Evolutionary conservation across 2,888 invertebrate species (phyloP), one percentile per base, ranked within the genome.

Genomic region (Paralinhomoeus sp.): DNA sequence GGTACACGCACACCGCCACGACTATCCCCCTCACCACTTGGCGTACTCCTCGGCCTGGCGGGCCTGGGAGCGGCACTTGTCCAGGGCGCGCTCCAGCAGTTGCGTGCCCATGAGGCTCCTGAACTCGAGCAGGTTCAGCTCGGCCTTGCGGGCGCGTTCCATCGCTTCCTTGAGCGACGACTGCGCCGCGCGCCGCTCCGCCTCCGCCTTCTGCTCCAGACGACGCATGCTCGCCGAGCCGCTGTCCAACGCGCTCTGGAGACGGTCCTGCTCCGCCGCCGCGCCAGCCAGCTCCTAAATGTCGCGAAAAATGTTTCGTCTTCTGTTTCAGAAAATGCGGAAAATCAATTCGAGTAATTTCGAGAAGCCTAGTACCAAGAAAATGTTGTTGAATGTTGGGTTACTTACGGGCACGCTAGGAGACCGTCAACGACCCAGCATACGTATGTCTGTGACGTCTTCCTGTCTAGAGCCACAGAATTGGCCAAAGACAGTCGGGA

Each of bases 71-170:
- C 49, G 22, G 49, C 56, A 54, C 24, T 57, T 57, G 22, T 51
- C 51, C 17, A 44, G 47, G 22, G 58, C 54, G 12, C 54, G 49
- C 40, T 57, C 55, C 40, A 57, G 48, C 20, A 52, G 43, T 27
- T 48, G 45, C 12, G 53, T 22, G 13, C 53, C 55, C 34, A 53
- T 47, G n/a, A 56, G 57, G 22, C 55, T 42, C 37, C 51, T 51
- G 41, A 51, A 49, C 39, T 56, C 54, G 20, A 57, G 45, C 23
- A 54, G 43, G 23, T 47, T 47, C 24, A 54, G 27, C 41, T 57
- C 57, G 12, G 54, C 50, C 41, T 51, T 52, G 37, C 51, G 54
- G 17, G 52, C 58, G 2, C 57, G 46, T 22, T 57, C 58, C 21
- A 45, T 35, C 24, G 53, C 48, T 22, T 48, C 45, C 21, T 40